Percentiles rank a stretch among this genome's conserved stretches.
phyloP scores from a whole-genome alignment of 2,888 invertebrate species.

The Tipula confusa region DNA sequence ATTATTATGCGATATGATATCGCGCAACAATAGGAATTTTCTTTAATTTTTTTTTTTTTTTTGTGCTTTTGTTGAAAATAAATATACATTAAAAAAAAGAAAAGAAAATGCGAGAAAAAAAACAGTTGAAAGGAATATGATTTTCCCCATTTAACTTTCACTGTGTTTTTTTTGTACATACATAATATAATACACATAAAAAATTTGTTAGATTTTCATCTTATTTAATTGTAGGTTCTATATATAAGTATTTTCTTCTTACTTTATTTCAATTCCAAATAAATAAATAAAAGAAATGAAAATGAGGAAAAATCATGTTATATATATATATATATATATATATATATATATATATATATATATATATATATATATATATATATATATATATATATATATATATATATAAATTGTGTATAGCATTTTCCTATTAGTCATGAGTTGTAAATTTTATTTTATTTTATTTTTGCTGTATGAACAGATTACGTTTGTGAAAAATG shows the following conservation, averaged over 20 bases:
- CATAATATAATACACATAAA: background rate
- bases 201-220: conserved; percentile 25
- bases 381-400: too few species aligned
- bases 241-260: background rate
- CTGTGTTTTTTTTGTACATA: background rate
- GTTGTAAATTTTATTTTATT: background rate
- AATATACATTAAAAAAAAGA: background rate
- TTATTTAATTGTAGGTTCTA: background rate
- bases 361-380: too few species aligned
- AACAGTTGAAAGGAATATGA: background rate
- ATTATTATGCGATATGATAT: background rate
- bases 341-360: too few species aligned
- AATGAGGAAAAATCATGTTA: background rate
- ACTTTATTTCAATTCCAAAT: background rate
- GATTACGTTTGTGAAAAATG: conserved; percentile 12
- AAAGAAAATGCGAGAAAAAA: background rate
- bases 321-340: too few species aligned
- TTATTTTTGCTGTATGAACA: background rate
- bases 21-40: background rate
- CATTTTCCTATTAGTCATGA: conserved; percentile 25
- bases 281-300: background rate
- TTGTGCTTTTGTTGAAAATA: background rate
- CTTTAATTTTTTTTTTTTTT: background rate
- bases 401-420: background rate
- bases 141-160: conserved; percentile 12